Evolutionary conservation across 2,888 invertebrate species (phyloP).

Genomic region (Xylota segnis): DNA sequence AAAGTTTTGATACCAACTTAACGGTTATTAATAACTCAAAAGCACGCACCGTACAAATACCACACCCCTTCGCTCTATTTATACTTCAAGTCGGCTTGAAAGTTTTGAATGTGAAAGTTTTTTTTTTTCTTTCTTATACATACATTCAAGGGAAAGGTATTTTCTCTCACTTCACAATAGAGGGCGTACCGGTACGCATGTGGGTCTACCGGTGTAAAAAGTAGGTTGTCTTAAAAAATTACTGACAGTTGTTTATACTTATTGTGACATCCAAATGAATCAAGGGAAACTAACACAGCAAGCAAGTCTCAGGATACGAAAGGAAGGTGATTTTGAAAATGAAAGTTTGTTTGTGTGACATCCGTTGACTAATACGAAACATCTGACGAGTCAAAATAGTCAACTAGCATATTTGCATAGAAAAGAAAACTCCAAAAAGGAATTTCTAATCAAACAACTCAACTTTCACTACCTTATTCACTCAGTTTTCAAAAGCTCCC

Average conservation of each 20-base stretch:
- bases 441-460: too few species aligned
- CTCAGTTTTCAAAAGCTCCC: too few species aligned
- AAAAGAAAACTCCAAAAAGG: too few species aligned
- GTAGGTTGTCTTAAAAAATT: conserved; percentile 34
- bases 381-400: too few species aligned
- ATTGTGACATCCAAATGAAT: neutral
- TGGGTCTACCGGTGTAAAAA: conserved; percentile 1
- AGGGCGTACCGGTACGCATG: neutral
- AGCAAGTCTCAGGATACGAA: too few species aligned
- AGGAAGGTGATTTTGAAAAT: too few species aligned
- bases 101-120: conserved; percentile 16
- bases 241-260: conserved; percentile 1
- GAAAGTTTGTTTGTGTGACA: too few species aligned
- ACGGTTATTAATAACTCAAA: conserved; percentile 25
- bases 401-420: too few species aligned
- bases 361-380: too few species aligned
- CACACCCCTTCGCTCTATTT: conserved; percentile 10
- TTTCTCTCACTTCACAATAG: neutral
- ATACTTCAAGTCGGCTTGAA: conserved; percentile 8
- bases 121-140: too few species aligned
- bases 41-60: conserved; percentile 10
- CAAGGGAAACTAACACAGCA: too few species aligned
- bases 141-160: neutral
- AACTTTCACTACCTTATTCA: too few species aligned
- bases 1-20: conserved; percentile 7